phyloP scores from a whole-genome alignment of 2,888 invertebrate genomes.

The Shargacucullia verbasci region DNA sequence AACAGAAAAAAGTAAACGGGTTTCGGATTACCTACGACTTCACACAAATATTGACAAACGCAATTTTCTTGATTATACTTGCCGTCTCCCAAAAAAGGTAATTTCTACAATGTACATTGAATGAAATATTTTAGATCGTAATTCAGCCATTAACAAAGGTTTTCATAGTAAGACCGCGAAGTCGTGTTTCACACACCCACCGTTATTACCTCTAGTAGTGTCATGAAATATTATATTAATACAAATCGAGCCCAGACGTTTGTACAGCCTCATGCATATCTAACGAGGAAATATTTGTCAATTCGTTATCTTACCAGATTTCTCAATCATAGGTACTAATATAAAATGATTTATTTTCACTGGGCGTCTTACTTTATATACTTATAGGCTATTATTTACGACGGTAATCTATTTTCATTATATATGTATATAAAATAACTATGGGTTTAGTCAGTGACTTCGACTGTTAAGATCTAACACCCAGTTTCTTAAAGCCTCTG shows the following conservation, averaged over 20 bases:
- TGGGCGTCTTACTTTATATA: constrained; percentile 21
- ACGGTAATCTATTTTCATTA: constrained; percentile 10
- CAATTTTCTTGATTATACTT: no score
- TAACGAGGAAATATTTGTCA: constrained; percentile 60
- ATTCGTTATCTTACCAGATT: constrained; percentile 49
- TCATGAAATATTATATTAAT: constrained; percentile 54
- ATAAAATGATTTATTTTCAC: constrained; percentile 52
- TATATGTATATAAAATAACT: neutral
- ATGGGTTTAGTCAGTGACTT: constrained; percentile 10
- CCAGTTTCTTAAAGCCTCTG: no score
- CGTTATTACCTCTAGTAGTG: constrained; percentile 32
- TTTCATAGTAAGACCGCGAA: constrained; percentile 14
- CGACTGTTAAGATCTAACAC: neutral
- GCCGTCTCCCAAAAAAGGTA: no score
- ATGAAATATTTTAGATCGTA: no score
- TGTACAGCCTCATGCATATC: constrained; percentile 53
- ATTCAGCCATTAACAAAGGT: neutral
- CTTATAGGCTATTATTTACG: constrained; percentile 30
- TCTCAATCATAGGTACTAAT: constrained; percentile 48
- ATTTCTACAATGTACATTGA: no score
- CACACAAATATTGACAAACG: no score
- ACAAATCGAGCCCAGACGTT: constrained; percentile 41
- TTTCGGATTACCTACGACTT: no score
- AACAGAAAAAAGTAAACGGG: no score
- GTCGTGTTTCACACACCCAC: constrained; percentile 45